These are phyloP conservation scores for Ypsolopha sequella DNA, from an alignment of 2,888 invertebrate genomes.

Conservation along the genomic window DNA sequence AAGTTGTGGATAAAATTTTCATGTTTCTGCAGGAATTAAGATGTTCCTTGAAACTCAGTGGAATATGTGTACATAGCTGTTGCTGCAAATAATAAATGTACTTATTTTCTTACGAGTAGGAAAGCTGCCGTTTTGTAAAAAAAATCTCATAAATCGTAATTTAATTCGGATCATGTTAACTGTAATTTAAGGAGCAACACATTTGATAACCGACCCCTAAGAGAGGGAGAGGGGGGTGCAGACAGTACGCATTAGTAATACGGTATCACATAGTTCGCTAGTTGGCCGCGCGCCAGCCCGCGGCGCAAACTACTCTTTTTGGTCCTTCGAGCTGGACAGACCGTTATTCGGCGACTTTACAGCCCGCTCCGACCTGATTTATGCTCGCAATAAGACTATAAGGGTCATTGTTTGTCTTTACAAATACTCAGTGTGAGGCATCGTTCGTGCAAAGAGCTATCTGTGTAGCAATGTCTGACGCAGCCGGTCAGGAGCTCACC, in stretches of 20 bases:
- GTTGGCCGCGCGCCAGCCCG: constrained; percentile 10
- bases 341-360: constrained; percentile 16
- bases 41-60: no score
- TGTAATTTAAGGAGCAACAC: neutral
- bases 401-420: constrained; percentile 6
- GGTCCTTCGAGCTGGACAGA: constrained; percentile 13
- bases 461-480: neutral
- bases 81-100: no score
- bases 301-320: constrained; percentile 10
- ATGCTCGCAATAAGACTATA: constrained; percentile 11
- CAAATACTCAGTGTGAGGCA: neutral
- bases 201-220: neutral
- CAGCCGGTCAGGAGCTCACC: neutral
- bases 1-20: no score
- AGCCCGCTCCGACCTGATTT: constrained; percentile 15
- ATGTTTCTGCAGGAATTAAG: no score
- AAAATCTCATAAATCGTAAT: neutral
- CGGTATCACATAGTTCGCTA: neutral
- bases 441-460: neutral
- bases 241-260: neutral
- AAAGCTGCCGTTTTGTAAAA: neutral
- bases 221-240: neutral
- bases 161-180: neutral
- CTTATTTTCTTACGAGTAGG: no score
- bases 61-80: no score